phyloP scores from a whole-genome alignment of 2,888 invertebrate species.

The Pseudococcus jackbeardsleyi region DNA sequence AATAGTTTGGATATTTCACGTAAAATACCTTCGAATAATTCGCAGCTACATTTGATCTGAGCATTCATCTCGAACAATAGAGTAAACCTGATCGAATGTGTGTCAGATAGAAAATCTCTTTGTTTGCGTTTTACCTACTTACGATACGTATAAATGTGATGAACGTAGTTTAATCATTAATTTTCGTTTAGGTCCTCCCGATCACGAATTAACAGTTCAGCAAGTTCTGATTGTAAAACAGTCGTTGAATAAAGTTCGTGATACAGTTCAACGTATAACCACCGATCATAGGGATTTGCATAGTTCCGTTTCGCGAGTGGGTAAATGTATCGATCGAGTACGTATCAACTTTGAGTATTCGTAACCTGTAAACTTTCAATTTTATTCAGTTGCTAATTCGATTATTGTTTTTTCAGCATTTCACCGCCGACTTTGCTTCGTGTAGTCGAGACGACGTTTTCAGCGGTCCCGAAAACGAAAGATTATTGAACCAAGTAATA shows the following conservation, averaged over 20 bases:
- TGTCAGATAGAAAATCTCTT: constrained; percentile 22
- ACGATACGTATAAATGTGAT: not conserved
- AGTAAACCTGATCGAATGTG: not conserved
- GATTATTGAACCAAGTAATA: constrained; percentile 87
- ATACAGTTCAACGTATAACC: constrained; percentile 85
- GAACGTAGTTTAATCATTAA: not conserved
- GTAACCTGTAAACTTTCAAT: not conserved
- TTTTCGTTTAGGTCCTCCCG: constrained; percentile 75
- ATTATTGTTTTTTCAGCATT: constrained; percentile 76
- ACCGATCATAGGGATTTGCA: constrained; percentile 88
- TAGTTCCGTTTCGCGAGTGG: constrained; percentile 88
- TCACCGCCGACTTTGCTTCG: constrained; percentile 90
- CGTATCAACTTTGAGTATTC: constrained; percentile 65
- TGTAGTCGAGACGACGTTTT: constrained; percentile 89
- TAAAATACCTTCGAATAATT: not conserved
- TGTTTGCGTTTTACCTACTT: constrained; percentile 41
- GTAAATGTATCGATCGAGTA: constrained; percentile 93
- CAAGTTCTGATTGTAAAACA: constrained; percentile 82
- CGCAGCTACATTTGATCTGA: not conserved
- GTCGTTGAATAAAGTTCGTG: constrained; percentile 83
- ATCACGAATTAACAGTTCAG: constrained; percentile 78
- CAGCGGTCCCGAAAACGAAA: constrained; percentile 78
- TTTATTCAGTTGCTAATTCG: not conserved
- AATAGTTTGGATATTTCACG: not conserved
- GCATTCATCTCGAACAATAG: not conserved